Evolutionary conservation across 2,113 vertebrate species (phyloP), one percentile per base, ranked within the genome.

Genomic region (Chinchilla lanigera): DNA sequence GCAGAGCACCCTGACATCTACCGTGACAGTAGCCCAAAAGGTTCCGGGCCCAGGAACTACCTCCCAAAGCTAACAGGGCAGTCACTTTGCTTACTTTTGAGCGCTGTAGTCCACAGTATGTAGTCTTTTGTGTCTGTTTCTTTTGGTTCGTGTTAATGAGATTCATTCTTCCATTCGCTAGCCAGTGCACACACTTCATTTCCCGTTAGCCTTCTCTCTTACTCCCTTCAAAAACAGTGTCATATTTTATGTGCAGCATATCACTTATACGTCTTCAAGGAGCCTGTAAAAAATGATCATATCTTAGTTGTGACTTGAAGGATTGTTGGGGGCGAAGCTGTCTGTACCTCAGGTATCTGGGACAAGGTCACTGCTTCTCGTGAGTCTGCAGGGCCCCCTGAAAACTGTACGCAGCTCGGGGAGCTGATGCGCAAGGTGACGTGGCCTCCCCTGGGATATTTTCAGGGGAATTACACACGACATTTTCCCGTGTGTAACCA

Each of bases 241-340:
- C 26, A 12, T 77, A 17, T 86, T 9, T 86, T 80, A 9, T 26
- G 12, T 58, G 41, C 7, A 33, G 6, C 9, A 12, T 86, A 50
- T 61, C 35, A 41, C 33, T 65, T 33, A 28, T 50, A 24, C 26
- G n/a, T n/a, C n/a, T 20, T 35, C 73, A 52, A 52, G 38, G 50
- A 60, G 60, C 41, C 35, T 80, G 82, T 71, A 47, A 47, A 44
- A 69, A 73, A 65, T 80, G 54, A 69, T 58, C 26, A 4, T 60
- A 52, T 90, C 11, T 80, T 87, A 44, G 44, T 85, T 91, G 71
- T 75, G 71, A 93, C 35, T 52, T 95, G 30, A 93, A 90, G 56
- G 19, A 81, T 22, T 60, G 58, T 22, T 60, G 58, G 58, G 5
- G 22, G 22, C 20, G 58, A 22, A 24, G 58, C 20, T 22, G 22